Evolutionary conservation across 2,797 vertebrate genomes (phyloP), one percentile per base, ranked within the genome.

Genomic region (Phataginus tricuspis): DNA sequence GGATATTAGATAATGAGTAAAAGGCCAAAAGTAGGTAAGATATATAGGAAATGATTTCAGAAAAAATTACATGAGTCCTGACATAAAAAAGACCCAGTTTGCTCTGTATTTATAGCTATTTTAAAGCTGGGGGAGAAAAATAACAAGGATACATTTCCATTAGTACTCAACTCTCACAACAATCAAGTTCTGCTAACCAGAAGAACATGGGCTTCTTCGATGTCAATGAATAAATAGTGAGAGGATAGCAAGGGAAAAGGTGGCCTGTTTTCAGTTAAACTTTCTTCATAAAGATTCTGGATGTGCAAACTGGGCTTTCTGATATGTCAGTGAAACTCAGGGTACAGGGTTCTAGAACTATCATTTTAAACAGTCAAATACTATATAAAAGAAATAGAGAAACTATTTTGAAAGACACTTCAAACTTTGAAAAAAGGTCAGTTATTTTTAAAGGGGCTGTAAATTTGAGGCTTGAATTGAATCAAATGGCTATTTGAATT

Each of bases 41-140:
- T 64, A 82, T 1, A 84, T 5, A 74, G 34, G 39, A 93, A 94
- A 18, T 74, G 39, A 83, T 78, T 82, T 74, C 57, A 80, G 87
- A 93, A 91, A 79, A 34, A 88, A 86, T 77, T 88, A 61, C 78
- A 94, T 95, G 45, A 53, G 34, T 90, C 55, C 23, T 85, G 13
- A 83, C 87, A 61, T 84, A 72, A 37, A 88, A 95, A 87, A 59
- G 1, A 1, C 77, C 29, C 49, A 69, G 29, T 83, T 68, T 59
- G 69, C n/a, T 79, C 34, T 66, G 66, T 34, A 74, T 45, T 93
- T 85, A 89, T 13, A 53, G 64, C 7, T 55, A 31, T 91, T 77
- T 88, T 37, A 88, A 72, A 78, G 55, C 13, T 42, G 23, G 37
- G 45, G 45, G 45, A 77, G 69, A 49, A n/a, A 77, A 64, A 74